A percentile compares a stretch with the other conserved stretches of the same genome.
These are phyloP conservation scores for Ochropleura leucogaster DNA, from an alignment of 2,888 invertebrate species.

Conservation along the genomic window DNA sequence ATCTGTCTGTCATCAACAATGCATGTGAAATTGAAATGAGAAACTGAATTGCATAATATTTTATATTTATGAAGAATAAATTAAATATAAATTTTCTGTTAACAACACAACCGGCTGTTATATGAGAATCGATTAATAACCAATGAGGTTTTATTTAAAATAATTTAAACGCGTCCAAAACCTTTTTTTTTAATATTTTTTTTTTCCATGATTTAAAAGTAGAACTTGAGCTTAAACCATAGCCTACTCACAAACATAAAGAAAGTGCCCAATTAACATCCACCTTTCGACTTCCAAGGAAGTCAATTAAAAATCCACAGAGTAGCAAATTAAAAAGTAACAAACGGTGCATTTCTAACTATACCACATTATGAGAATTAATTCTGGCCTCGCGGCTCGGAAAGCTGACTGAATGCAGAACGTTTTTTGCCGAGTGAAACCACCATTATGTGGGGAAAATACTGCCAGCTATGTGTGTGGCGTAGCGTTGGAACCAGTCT, in stretches of 20 bases:
- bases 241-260: conserved; percentile 48
- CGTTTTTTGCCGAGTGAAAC: conserved; percentile 76
- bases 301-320: conserved; percentile 65
- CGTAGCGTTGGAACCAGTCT: conserved; percentile 57
- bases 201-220: conserved; percentile 15
- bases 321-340: conserved; percentile 61
- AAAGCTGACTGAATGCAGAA: conserved; percentile 69
- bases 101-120: background rate
- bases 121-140: background rate
- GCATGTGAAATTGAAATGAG: conserved; percentile 28
- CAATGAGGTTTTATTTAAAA: conserved; percentile 20
- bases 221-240: conserved; percentile 22
- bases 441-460: conserved; percentile 76
- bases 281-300: conserved; percentile 52
- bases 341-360: conserved; percentile 56
- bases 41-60: conserved; percentile 25
- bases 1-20: conserved; percentile 46
- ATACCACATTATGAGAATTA: conserved; percentile 66
- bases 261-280: conserved; percentile 58
- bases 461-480: conserved; percentile 68
- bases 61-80: conserved; percentile 32
- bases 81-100: conserved; percentile 5
- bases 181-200: background rate
- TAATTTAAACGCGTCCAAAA: background rate
- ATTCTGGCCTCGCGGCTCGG: conserved; percentile 68